Evolutionary conservation across 1,140 invertebrate species (phyloP).

Genomic region (Papilio machaon): DNA sequence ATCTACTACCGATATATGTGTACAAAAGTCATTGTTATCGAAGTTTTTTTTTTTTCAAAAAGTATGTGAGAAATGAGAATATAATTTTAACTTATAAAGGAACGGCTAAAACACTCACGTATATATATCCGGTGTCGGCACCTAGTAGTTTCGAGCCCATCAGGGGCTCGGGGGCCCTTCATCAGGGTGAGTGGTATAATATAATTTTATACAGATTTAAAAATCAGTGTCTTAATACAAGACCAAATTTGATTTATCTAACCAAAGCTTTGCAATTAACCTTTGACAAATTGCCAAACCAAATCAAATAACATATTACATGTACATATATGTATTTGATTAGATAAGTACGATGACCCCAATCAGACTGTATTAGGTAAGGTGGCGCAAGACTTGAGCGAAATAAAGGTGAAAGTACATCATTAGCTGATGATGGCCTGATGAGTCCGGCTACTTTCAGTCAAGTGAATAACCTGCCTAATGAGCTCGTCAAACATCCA

Average conservation of each 20-base stretch:
- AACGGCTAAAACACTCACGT: too few relatives aligned
- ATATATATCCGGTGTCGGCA: too few relatives aligned
- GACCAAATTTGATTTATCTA: not conserved
- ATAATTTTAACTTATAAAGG: too few relatives aligned
- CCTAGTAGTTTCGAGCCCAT: too few relatives aligned
- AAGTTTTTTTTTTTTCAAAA: too few relatives aligned
- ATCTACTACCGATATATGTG: not conserved
- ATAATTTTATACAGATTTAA: too few relatives aligned
- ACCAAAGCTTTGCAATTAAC: not conserved
- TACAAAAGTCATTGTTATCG: not conserved
- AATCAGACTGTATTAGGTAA: constrained; percentile 10
- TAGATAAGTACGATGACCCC: not conserved
- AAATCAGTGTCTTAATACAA: too few relatives aligned
- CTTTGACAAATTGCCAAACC: not conserved
- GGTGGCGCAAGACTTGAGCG: constrained; percentile 5
- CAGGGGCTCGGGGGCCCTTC: too few relatives aligned
- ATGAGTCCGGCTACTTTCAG: constrained; percentile 25
- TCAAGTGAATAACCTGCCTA: constrained; percentile 34
- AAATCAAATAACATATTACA: not conserved
- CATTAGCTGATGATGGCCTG: constrained; percentile 30
- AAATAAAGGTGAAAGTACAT: constrained; percentile 30
- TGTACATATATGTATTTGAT: not conserved
- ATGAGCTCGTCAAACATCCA: constrained; percentile 18
- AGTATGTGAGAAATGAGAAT: too few relatives aligned
- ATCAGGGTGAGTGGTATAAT: too few relatives aligned